Evolutionary conservation across 2,888 invertebrate genomes (phyloP).

Genomic region (Hesperia comma): DNA sequence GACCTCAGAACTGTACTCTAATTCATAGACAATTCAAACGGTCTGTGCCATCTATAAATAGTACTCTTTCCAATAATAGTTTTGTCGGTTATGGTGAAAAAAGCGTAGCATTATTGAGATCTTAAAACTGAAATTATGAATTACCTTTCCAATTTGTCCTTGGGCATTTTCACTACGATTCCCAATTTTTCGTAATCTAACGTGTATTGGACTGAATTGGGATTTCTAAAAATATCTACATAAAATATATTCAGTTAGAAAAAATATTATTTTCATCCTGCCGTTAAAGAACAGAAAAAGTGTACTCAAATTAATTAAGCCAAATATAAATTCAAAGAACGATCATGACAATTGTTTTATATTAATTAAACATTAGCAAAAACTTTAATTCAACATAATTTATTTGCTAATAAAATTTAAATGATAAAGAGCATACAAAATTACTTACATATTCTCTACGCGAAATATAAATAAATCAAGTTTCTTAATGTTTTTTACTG

Average conservation of each 20-base stretch:
- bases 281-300: neutral
- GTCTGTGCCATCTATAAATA: neutral
- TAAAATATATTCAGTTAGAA: neutral
- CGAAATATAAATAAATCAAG: conserved; percentile 2
- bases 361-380: neutral
- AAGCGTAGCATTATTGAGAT: conserved; percentile 2
- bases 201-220: neutral
- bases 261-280: neutral
- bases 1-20: neutral
- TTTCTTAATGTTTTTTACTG: neutral
- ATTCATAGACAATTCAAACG: neutral
- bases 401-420: conserved; percentile 13
- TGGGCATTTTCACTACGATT: neutral
- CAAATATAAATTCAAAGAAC: neutral
- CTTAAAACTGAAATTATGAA: neutral
- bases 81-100: neutral
- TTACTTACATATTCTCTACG: conserved; percentile 3
- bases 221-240: conserved; percentile 1
- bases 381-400: conserved; percentile 9
- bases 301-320: neutral
- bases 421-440: conserved; percentile 17
- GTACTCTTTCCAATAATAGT: too few species aligned
- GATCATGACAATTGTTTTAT: neutral
- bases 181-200: neutral
- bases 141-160: neutral